Evolutionary conservation across 2,113 vertebrate species (phyloP).

Genomic region (Tonatia bakeri): DNA sequence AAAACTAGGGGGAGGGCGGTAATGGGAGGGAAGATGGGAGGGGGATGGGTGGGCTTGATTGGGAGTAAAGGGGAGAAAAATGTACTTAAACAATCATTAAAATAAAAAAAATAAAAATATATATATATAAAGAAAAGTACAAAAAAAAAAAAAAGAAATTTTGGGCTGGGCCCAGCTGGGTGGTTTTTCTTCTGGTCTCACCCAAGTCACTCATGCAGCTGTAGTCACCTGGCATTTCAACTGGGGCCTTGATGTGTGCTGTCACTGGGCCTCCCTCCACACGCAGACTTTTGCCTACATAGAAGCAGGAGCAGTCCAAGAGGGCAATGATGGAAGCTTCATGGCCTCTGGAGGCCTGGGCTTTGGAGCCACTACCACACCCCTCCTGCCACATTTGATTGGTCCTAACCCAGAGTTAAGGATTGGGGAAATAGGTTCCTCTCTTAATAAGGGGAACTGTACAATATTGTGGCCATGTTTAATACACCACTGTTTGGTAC

Average conservation of each 20-base stretch:
- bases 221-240: background rate
- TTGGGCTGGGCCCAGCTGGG: background rate
- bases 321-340: background rate
- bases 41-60: no score
- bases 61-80: no score
- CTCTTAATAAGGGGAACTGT: background rate
- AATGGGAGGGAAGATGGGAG: no score
- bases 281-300: accelerated
- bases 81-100: no score
- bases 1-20: no score
- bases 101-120: no score
- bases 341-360: background rate
- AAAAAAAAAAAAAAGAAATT: no score
- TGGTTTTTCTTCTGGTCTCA: background rate
- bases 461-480: accelerated
- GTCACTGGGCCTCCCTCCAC: background rate
- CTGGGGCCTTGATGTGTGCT: background rate
- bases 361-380: background rate
- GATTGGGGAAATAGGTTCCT: background rate
- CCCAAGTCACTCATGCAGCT: background rate
- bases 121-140: no score
- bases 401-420: background rate
- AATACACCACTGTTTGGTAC: background rate
- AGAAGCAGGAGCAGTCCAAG: background rate
- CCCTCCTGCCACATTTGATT: background rate